phyloP scores from a whole-genome alignment of 2,797 vertebrate species.

The Sebastiscus albofasciatus region DNA sequence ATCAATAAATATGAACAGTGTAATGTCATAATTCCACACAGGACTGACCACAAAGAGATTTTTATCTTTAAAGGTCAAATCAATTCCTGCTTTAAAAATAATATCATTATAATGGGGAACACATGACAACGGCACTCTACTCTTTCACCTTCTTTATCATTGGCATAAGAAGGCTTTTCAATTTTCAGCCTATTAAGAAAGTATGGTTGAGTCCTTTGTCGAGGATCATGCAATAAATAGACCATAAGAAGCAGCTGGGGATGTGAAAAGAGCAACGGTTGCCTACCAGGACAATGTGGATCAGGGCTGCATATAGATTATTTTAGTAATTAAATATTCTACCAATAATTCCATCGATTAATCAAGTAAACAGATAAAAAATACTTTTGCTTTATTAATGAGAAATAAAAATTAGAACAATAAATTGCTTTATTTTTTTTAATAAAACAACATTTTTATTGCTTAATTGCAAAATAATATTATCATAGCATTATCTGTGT shows the following conservation, averaged over 20 bases:
- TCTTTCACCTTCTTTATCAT: constrained; percentile 9
- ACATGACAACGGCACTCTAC: neutral
- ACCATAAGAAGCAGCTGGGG: neutral
- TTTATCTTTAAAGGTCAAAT: constrained; percentile 41
- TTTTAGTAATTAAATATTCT: no score
- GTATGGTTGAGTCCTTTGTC: constrained; percentile 2
- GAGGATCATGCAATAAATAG: constrained; percentile 13
- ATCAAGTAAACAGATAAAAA: no score
- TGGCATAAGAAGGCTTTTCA: constrained; percentile 26
- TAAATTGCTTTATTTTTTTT: no score
- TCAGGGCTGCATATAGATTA: no score
- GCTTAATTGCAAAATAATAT: no score
- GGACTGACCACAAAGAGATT: neutral
- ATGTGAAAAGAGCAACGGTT: neutral
- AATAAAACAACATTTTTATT: no score
- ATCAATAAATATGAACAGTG: neutral
- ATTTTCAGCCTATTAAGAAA: constrained; percentile 47
- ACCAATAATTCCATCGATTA: no score
- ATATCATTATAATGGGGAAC: constrained; percentile 3
- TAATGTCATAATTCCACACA: neutral
- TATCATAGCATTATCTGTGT: no score
- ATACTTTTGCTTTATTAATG: no score
- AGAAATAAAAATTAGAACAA: no score
- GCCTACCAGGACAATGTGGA: neutral
- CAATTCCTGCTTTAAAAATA: neutral